Evolutionary conservation across 2,888 invertebrate species (phyloP), one percentile per base, ranked within the genome.

Genomic region (Empis livida): DNA sequence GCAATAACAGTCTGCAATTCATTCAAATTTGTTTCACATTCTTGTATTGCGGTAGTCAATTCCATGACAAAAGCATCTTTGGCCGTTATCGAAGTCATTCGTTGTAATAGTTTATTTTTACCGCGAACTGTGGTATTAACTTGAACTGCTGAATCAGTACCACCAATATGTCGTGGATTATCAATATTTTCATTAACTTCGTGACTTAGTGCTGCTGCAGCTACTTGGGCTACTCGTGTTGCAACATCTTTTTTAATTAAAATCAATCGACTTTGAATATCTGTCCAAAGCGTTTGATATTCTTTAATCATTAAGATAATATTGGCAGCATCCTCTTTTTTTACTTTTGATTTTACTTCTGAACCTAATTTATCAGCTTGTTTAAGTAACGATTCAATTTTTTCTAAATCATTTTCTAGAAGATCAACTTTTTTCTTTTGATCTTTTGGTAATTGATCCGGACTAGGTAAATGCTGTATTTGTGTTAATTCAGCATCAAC

Each of bases 51-150:
- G 5, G 79, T 77, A 38, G 77, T 73, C 35, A 91, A 67, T 64
- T 91, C 89, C 56, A 78, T 80, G 46, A 80, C 70, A 61, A 89
- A 91, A 1, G 88, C 89, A 60, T 90, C 89, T 63, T 84, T 83
- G 5, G 87, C 82, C 39, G 87, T 87, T 51, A 82, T 78, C 13
- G 82, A 79, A 1, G 82, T 82, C 70, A 82, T 78, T 16, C 74
- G 70, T 42, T 74, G 71, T 42, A 79, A 59, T 20, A 58, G 61
- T 44, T 63, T 62, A 0, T 59, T 57, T 23, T 59, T 17, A 40
- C 72, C 72, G 43, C 73, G 72, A 0, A 77, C 77, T 38, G 90
- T 66, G 0, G 90, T 91, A 60, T 89, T 81, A 2, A 90, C 90
- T 72, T 91, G 90, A 6, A 86, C 80, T 1, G 82, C 79, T 1